Percentiles rank a stretch among this genome's conserved stretches.
These are phyloP conservation scores for Bombycilla garrulus DNA, from an alignment of 2,113 vertebrate genomes.

Conservation along the genomic window DNA sequence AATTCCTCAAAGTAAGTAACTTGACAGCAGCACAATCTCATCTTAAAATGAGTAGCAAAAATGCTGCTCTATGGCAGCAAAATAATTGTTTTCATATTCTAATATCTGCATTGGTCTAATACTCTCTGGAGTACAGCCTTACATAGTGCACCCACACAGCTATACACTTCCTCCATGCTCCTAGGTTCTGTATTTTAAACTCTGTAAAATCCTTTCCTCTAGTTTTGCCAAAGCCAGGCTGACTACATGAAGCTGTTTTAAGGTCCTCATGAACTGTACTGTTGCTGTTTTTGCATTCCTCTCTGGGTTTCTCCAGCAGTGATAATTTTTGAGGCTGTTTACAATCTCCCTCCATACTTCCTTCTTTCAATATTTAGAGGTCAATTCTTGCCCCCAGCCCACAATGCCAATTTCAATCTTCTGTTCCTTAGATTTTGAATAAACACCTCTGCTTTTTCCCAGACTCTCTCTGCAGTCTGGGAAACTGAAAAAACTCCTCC, in stretches of 20 bases:
- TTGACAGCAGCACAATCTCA: neutral
- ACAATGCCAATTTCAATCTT: neutral
- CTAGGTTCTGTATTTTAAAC: neutral
- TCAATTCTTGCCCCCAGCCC: neutral
- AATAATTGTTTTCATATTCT: neutral
- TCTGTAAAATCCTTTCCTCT: neutral
- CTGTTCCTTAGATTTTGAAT: neutral
- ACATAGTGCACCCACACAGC: neutral
- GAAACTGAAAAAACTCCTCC: neutral
- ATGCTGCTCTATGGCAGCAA: neutral
- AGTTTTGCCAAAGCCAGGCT: neutral
- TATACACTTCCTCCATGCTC: neutral
- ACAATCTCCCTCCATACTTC: neutral
- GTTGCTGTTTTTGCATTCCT: neutral
- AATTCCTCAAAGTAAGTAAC: neutral
- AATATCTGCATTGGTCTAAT: neutral
- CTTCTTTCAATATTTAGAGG: neutral
- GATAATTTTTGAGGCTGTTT: constrained; percentile 13
- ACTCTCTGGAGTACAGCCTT: neutral
- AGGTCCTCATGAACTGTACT: neutral
- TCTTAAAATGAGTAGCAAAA: neutral
- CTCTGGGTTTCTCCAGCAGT: neutral
- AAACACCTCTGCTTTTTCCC: neutral
- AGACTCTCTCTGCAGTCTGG: neutral
- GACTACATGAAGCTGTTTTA: neutral